Percentiles rank a stretch among this genome's conserved stretches.
phyloP scores from a whole-genome alignment of 2,113 vertebrate genomes.

The Nesoenas mayeri region DNA sequence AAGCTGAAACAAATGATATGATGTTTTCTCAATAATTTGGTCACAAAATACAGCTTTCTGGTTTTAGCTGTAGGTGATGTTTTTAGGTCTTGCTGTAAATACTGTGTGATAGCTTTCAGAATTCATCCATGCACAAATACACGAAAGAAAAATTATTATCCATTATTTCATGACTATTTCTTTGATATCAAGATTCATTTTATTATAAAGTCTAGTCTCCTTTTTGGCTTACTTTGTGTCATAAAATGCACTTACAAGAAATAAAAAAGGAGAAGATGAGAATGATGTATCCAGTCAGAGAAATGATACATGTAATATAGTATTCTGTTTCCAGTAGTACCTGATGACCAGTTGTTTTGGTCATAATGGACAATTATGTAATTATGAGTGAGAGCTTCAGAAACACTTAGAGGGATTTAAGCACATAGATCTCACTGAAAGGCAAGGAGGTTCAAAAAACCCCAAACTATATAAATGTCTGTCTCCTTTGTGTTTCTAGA shows the following conservation, averaged over 20 bases:
- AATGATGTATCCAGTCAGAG: background rate
- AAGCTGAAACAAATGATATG: background rate
- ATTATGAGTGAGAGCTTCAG: background rate
- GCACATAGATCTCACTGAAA: background rate
- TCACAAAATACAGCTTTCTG: background rate
- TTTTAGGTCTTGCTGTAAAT: background rate
- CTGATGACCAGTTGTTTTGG: background rate
- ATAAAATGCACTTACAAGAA: background rate
- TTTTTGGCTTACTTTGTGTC: background rate
- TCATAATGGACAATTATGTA: background rate
- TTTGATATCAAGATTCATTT: background rate
- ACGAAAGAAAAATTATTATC: background rate
- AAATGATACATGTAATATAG: accelerated
- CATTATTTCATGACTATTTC: background rate
- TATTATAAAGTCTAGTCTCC: background rate
- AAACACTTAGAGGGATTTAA: background rate
- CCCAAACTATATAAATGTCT: background rate
- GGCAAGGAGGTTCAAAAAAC: background rate
- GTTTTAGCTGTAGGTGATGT: background rate
- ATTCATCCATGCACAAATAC: background rate
- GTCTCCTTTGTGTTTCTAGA: background rate
- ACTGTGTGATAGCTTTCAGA: background rate
- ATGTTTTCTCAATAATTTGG: background rate
- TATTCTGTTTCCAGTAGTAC: background rate
- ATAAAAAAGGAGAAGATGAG: background rate